Evolutionary conservation across 2,888 invertebrate genomes (phyloP).

Genomic region (Calephelis perditalis): DNA sequence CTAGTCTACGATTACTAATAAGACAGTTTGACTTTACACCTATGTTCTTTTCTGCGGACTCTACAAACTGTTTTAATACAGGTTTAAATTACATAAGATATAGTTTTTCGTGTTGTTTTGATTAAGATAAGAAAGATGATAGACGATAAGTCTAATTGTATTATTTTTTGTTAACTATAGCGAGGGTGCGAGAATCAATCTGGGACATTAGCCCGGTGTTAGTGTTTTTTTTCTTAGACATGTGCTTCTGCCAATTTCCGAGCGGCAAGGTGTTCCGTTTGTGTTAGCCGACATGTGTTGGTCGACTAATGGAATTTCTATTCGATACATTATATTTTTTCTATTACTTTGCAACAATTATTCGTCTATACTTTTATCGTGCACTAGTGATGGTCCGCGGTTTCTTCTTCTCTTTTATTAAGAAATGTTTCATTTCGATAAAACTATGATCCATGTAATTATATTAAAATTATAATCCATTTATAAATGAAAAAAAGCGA

Average conservation of each 20-base stretch:
- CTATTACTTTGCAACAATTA: not conserved
- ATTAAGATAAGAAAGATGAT: slow-evolving; percentile 2
- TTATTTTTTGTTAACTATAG: slow-evolving; percentile 8
- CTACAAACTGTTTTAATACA: too few relatives aligned
- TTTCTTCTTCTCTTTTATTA: too few relatives aligned
- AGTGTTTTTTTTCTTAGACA: slow-evolving; percentile 68
- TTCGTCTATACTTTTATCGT: not conserved
- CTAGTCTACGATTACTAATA: too few relatives aligned
- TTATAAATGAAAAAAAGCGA: too few relatives aligned
- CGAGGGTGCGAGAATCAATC: slow-evolving; percentile 37
- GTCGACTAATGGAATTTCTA: slow-evolving; percentile 24
- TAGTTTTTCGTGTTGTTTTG: too few relatives aligned
- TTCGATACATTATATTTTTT: slow-evolving; percentile 4
- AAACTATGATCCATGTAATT: too few relatives aligned
- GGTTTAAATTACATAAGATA: too few relatives aligned
- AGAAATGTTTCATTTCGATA: too few relatives aligned
- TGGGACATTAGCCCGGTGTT: slow-evolving; percentile 65
- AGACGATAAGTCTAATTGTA: slow-evolving; percentile 6
- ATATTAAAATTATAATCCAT: too few relatives aligned
- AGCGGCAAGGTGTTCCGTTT: slow-evolving; percentile 49
- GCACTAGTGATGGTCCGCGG: too few relatives aligned
- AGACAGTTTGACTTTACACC: too few relatives aligned
- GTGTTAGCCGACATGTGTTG: slow-evolving; percentile 25
- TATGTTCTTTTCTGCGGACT: too few relatives aligned
- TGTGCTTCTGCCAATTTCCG: slow-evolving; percentile 72